A percentile compares a stretch with the other conserved stretches of the same genome.
These are phyloP conservation scores for Coccyzus lansbergi DNA, from an alignment of 2,797 vertebrate genomes.

Conservation along the genomic window DNA sequence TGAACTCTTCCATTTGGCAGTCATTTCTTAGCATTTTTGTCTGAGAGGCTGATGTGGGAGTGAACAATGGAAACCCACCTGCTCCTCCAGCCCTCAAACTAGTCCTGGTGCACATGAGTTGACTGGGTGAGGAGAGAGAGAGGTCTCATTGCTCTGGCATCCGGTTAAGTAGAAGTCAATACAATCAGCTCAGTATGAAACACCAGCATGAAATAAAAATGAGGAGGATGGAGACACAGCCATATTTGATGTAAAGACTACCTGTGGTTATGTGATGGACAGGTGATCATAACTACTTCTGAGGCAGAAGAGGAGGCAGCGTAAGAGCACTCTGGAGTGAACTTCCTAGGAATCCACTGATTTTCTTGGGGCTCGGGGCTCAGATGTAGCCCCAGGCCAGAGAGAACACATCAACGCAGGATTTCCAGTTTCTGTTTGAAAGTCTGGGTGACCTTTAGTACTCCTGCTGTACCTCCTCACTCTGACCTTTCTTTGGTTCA, in stretches of 20 bases:
- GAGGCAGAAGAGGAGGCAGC: not conserved
- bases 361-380: not conserved
- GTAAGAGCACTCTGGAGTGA: not conserved
- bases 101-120: not conserved
- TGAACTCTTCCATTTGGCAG: constrained; percentile 28
- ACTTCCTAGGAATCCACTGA: not conserved
- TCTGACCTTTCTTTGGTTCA: not conserved
- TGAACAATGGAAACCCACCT: not conserved
- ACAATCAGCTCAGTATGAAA: not conserved
- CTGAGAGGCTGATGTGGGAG: not conserved
- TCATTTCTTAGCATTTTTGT: not conserved
- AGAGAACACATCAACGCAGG: rapidly evolving
- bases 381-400: not conserved
- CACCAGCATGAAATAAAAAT: not conserved
- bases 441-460: not conserved
- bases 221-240: not conserved
- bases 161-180: not conserved
- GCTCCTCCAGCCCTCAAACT: not conserved
- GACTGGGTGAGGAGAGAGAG: not conserved
- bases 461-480: not conserved
- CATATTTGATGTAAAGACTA: not conserved
- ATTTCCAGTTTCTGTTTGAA: not conserved
- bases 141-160: not conserved
- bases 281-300: not conserved
- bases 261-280: not conserved